Conservation (phyloP, 1,140 invertebrate species). For the Drosophila parvula region DNA sequence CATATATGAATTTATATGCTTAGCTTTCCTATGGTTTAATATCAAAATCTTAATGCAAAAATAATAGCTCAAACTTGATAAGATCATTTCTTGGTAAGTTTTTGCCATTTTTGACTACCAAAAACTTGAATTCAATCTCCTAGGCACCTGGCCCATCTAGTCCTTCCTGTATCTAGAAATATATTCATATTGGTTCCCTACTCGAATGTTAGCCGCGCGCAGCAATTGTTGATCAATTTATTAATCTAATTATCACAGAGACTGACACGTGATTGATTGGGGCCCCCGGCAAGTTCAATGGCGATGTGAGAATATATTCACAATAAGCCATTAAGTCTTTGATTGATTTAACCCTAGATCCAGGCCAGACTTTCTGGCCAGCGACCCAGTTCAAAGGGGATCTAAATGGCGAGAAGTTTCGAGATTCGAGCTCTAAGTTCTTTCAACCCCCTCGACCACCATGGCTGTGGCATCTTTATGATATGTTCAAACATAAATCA, state of each 20-base stretch:
- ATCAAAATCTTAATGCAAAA: not conserved
- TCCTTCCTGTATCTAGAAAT: not conserved
- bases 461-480: constrained; percentile 38
- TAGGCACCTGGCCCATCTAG: not conserved
- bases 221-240: constrained; percentile 26
- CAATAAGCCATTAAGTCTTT: constrained; percentile 58
- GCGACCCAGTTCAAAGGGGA: constrained; percentile 11
- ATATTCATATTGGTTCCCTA: not conserved
- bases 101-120: no score
- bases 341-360: constrained; percentile 40
- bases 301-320: constrained; percentile 27
- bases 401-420: constrained; percentile 4
- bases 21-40: no score
- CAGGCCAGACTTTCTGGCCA: constrained; percentile 12
- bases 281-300: constrained; percentile 16
- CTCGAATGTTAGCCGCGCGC: no score
- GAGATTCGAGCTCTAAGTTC: not conserved
- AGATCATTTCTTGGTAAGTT: no score
- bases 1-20: no score
- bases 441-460: not conserved
- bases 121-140: no score
- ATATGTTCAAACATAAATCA: constrained; percentile 52
- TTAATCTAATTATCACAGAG: constrained; percentile 39
- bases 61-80: not conserved
- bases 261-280: constrained; percentile 46